Base-by-base conservation (phyloP, 2,113 vertebrate genomes). In the Ctenomys sociabilis region DNA sequence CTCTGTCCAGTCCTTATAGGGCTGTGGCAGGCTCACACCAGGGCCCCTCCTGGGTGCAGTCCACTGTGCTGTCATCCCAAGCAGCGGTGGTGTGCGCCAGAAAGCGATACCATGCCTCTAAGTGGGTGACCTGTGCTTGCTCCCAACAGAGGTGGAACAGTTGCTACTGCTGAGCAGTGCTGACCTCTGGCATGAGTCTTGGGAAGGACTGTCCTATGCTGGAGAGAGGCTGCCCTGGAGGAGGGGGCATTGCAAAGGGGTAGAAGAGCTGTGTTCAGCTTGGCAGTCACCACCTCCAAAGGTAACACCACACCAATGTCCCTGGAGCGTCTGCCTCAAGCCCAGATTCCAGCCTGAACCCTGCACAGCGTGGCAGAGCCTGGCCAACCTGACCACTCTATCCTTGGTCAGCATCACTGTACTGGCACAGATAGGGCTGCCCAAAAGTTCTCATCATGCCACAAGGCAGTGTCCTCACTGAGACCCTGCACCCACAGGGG, bases 371-470 rank as follows among this genome's bases (percentile, higher is more conserved):
- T 2, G 1, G 40, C 88, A n/a, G 82, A 88, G 70, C 73, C 64
- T 0, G 7, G 57, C 10, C 35, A 13, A 43, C 21, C 16, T 6
- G 64, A 5, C 8, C 32, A 59, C 57, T 43, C 54, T 40, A 75
- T 61, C 35, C 57, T 61, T 54, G 57, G 72, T 54, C 86, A 28
- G 85, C 5, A 0, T 85, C 16, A 3, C 59, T 93, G n/a, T 75
- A 14, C 43, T 7, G 32, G 40, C 17, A 40, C 30, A 13, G 40
- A 77, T 13, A 43, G 7, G 73, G 26, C 73, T 13, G 6, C 24
- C 24, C 24, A 12, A 14, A 0, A 0, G 0, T 16, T 10, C 9
- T 26, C 0, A 5, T 22, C 0, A 10, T 5, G 13, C 52, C 7
- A 0, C 26, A 52, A 77, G 37, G 49, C 30, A 9, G 35, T 75